Evolutionary conservation across 2,888 invertebrate species (phyloP), one percentile per base, ranked within the genome.

Genomic region (Pseudoips prasinana): DNA sequence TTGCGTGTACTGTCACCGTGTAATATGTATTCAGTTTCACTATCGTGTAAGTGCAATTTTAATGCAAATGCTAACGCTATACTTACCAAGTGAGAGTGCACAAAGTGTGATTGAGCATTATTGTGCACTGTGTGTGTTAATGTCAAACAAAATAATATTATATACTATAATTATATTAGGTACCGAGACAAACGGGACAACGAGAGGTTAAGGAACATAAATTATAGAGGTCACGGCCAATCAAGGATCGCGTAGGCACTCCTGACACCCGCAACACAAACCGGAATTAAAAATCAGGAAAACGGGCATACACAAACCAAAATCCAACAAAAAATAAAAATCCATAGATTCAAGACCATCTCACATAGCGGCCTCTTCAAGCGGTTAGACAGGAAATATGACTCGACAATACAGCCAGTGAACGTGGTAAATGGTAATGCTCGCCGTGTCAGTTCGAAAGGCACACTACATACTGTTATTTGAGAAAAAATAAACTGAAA

Each of bases 381-480:
- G 64, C 67, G 39, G 68, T 67, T 68, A 65, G 58, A 54, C n/a
- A n/a, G n/a, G 37, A 51, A 29, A 43, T 45, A 55, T 51, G 44
- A 51, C 56, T 46, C 56, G 57, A 57, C 52, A 52, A 51, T 48
- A 48, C 59, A 61, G 58, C 63, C 54, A 53, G 66, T 74, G 72
- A 62, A 52, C 50, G 71, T 75, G 73, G 58, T 43, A 14, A 14
- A 38, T 66, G 65, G 60, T 72, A 67, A 73, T 74, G 70, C 64
- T 67, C 64, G 78, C 77, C 64, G 82, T 86, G 86, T 84, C 79
- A 87, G 77, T 82, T n/a, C 66, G 64, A 71, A 72, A 81, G 73
- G 83, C 83, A 80, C 83, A 84, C 86, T 85, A 86, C 73, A 79
- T 82, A 76, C 77, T 53, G 65, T 63, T 66, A 63, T 73, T 76